Percentiles rank a stretch among this genome's conserved stretches.
These are phyloP conservation scores for Aulostomus chinensis DNA, from an alignment of 2,797 vertebrate genomes.

Conservation along the genomic window DNA sequence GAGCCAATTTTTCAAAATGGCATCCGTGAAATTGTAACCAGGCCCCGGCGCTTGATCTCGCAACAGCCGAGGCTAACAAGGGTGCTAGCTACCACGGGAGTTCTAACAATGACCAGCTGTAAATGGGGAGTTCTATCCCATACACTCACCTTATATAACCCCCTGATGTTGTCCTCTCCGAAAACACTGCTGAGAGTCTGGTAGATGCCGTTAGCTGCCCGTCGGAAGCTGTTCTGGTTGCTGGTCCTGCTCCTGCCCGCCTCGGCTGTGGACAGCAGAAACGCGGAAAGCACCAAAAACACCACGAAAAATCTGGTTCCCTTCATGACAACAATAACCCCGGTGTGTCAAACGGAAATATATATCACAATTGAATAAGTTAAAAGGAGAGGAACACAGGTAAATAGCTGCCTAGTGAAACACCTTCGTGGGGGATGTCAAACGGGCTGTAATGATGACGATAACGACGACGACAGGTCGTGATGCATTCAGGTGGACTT, in stretches of 20 bases:
- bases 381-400: neutral
- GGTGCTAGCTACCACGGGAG: no score
- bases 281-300: conserved; percentile 65
- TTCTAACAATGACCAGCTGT: no score
- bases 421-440: conserved; percentile 28
- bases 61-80: no score
- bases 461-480: conserved; percentile 15
- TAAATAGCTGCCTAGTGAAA: conserved; percentile 34
- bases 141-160: conserved; percentile 85
- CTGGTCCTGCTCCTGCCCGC: conserved; percentile 84
- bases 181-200: conserved; percentile 88
- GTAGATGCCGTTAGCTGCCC: conserved; percentile 86
- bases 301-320: conserved; percentile 50
- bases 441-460: neutral
- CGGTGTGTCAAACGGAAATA: neutral
- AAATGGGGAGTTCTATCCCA: no score
- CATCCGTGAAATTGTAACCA: conserved; percentile 40
- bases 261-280: conserved; percentile 65
- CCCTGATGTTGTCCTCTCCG: conserved; percentile 93
- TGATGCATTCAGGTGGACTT: conserved; percentile 38
- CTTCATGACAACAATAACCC: conserved; percentile 61
- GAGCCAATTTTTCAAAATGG: conserved; percentile 63
- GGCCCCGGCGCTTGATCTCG: neutral
- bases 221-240: conserved; percentile 87
- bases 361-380: conserved; percentile 1